phyloP scores from a whole-genome alignment of 2,888 invertebrate species.

The Caradrina kadenii region DNA sequence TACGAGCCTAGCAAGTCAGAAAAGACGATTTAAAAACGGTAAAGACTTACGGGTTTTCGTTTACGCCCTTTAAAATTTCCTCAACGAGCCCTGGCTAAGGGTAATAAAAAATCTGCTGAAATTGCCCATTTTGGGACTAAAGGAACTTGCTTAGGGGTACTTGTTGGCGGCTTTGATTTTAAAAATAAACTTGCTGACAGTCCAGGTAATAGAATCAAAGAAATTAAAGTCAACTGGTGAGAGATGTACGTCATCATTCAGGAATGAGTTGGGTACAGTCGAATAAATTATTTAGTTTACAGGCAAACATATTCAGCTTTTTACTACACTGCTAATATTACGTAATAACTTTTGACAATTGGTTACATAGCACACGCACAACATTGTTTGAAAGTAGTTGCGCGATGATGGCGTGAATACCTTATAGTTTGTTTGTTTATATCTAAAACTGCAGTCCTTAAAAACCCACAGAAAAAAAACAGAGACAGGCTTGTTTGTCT shows the following conservation, averaged over 20 bases:
- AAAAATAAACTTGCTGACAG: conserved; percentile 11
- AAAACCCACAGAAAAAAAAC: too few species aligned
- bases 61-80: conserved; percentile 56
- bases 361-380: neutral
- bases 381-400: neutral
- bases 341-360: neutral
- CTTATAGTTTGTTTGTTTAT: neutral
- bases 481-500: too few species aligned
- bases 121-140: conserved; percentile 29
- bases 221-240: neutral
- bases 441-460: too few species aligned
- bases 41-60: conserved; percentile 50
- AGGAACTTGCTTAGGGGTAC: conserved; percentile 28
- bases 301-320: neutral
- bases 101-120: conserved; percentile 51
- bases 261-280: neutral
- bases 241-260: neutral
- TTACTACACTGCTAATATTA: neutral
- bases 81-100: conserved; percentile 34
- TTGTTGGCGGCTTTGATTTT: conserved; percentile 26
- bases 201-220: neutral
- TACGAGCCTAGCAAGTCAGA: conserved; percentile 52
- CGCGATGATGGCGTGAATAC: too few species aligned
- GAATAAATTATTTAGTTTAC: neutral
- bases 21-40: conserved; percentile 55